These are phyloP conservation scores for Antitype chi DNA, from an alignment of 2,888 invertebrate genomes.

Conservation along the genomic window DNA sequence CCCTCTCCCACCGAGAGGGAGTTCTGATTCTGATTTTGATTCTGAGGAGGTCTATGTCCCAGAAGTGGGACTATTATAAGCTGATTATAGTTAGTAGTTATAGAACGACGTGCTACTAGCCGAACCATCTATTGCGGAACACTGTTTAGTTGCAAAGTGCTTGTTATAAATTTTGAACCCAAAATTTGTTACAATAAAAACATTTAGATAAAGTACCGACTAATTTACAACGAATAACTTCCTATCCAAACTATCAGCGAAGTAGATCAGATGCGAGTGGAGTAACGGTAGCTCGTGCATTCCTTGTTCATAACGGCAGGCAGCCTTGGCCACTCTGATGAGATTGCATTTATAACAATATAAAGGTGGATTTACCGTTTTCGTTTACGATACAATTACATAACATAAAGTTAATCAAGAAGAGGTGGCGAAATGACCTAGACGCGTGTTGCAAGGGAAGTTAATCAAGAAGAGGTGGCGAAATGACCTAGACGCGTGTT, in stretches of 20 bases:
- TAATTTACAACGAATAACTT: constrained; percentile 66
- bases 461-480: no score
- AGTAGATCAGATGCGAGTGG: constrained; percentile 73
- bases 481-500: no score
- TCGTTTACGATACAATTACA: constrained; percentile 16
- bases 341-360: constrained; percentile 60
- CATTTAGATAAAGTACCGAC: constrained; percentile 34
- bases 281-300: constrained; percentile 76
- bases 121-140: no score
- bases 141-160: not conserved
- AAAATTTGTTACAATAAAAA: constrained; percentile 15
- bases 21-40: no score
- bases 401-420: no score
- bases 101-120: no score
- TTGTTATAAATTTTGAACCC: constrained; percentile 6
- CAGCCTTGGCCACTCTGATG: constrained; percentile 63
- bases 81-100: no score
- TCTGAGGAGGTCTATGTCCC: no score
- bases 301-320: constrained; percentile 72
- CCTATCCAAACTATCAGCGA: constrained; percentile 71
- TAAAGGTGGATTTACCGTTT: constrained; percentile 42
- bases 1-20: no score
- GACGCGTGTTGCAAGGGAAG: no score
- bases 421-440: no score
- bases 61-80: no score